Base-by-base conservation (phyloP, 2,113 vertebrate genomes). In the Dipodomys merriami region DNA sequence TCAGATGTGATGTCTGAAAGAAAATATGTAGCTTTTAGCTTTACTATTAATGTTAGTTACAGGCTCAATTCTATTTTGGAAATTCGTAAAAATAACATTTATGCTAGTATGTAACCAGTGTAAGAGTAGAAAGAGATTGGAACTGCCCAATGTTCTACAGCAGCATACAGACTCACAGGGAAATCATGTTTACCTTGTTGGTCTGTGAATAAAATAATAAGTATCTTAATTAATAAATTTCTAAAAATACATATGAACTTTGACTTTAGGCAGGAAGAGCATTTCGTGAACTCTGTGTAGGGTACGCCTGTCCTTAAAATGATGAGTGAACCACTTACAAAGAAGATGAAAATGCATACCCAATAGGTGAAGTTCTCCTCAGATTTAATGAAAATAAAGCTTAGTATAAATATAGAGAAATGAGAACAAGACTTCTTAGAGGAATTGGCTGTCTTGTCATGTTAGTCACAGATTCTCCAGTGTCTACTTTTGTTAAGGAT, bases 1-100 rank as follows among this genome's bases (percentile, higher is more conserved):
- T 95, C 94, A 96, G 95, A 96, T 96, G 83, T 73, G 67, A 83
- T 90, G 65, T 93, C 90, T 95, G 78, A 92, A 94, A 96, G 94
- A 93, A 96, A 95, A 97, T 96, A 94, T 95, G 95, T 95, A 96
- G 90, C 69, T 92, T 95, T 95, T 94, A 83, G 93, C 60, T 94
- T 95, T 95, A 94, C 94, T 94, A 95, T 94, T 96, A 86, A 74
- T 94, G 67, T 96, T 81, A 91, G 94, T 76, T 94, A 78, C 76
- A 95, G 74, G 49, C 60, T 96, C 71, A 79, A 86, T 94, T 91
- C 33, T 90, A 27, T 65, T 85, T 60, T 72, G 84, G 69, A 93
- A 88, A 86, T 84, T 86, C 30, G 65, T 46, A 39, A 89, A 84
- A 68, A 27, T 89, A 64, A 71, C 62, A 72, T 57, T 89, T 94